Percentiles rank a stretch among this genome's conserved stretches.
These are phyloP conservation scores for Atopsyche davidsoni DNA, from an alignment of 1,140 invertebrate species.

Conservation along the genomic window DNA sequence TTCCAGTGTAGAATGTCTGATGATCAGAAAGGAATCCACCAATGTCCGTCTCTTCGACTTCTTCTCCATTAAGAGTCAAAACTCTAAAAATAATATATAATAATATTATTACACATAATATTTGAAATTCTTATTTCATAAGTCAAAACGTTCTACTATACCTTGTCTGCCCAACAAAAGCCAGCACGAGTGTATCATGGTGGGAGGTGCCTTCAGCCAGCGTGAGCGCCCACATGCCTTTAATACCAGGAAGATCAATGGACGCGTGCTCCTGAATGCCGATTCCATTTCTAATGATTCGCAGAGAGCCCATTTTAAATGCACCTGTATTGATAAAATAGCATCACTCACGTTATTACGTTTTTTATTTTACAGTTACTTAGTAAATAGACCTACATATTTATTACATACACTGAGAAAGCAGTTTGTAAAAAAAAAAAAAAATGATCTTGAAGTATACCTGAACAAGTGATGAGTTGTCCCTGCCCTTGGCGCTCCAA, in stretches of 20 bases:
- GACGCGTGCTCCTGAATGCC: conserved; percentile 96
- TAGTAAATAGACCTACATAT: background rate
- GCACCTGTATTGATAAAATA: conserved; percentile 52
- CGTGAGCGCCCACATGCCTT: conserved; percentile 93
- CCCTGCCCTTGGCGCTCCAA: conserved; percentile 95
- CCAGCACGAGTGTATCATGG: conserved; percentile 87
- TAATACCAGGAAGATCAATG: conserved; percentile 94
- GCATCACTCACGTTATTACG: conserved; percentile 19
- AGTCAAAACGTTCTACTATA: conserved; percentile 32
- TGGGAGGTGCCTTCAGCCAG: conserved; percentile 51
- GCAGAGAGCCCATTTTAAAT: conserved; percentile 94
- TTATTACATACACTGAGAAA: background rate
- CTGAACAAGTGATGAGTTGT: conserved; percentile 96
- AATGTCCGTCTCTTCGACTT: conserved; percentile 95
- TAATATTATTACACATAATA: conserved; percentile 3
- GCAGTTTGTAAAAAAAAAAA: background rate
- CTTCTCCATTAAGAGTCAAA: conserved; percentile 83
- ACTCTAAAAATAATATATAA: conserved; percentile 52
- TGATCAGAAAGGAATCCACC: conserved; percentile 82
- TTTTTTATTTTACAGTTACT: background rate
- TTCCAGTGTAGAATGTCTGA: conserved; percentile 90
- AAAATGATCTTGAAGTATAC: conserved; percentile 39
- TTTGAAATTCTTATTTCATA: background rate
- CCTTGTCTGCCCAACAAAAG: conserved; percentile 91
- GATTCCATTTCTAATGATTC: conserved; percentile 96